These are phyloP conservation scores for Drosophila colorata DNA, from an alignment of 2,888 invertebrate genomes.

Conservation along the genomic window DNA sequence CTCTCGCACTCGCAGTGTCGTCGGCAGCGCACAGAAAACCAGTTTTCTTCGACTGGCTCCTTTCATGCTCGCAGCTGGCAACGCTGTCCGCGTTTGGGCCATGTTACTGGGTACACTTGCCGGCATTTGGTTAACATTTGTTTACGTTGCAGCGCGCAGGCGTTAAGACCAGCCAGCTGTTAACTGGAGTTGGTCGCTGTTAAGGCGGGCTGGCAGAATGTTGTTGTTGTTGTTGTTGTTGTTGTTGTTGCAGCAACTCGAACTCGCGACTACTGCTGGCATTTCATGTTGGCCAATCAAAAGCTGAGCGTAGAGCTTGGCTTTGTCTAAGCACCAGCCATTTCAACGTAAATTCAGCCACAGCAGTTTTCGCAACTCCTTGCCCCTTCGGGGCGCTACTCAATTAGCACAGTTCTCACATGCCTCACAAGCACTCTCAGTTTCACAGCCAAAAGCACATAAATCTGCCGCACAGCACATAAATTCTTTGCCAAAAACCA, in stretches of 20 bases:
- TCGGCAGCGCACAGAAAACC: slow-evolving; percentile 43
- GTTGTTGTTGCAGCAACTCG: neutral
- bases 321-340: neutral
- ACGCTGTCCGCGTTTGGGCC: slow-evolving; percentile 35
- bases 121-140: slow-evolving; percentile 75
- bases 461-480: slow-evolving; percentile 50
- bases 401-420: slow-evolving; percentile 41
- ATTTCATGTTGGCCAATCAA: slow-evolving; percentile 38
- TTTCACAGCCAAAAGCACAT: slow-evolving; percentile 52
- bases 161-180: slow-evolving; percentile 49
- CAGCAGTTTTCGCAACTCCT: neutral
- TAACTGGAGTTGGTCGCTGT: slow-evolving; percentile 31
- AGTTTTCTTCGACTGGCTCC: slow-evolving; percentile 43
- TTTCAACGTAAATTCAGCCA: neutral
- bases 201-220: slow-evolving; percentile 12
- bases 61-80: slow-evolving; percentile 45
- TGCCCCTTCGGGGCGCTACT: neutral
- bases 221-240: no score
- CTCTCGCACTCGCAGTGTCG: slow-evolving; percentile 18
- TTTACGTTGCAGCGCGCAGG: slow-evolving; percentile 67
- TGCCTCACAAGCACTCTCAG: slow-evolving; percentile 35
- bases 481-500: slow-evolving; percentile 46
- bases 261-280: slow-evolving; percentile 4
- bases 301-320: slow-evolving; percentile 1
- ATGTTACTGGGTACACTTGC: slow-evolving; percentile 53